Conservation (phyloP, 2,113 vertebrate species). For the Catharus bicknelli region DNA sequence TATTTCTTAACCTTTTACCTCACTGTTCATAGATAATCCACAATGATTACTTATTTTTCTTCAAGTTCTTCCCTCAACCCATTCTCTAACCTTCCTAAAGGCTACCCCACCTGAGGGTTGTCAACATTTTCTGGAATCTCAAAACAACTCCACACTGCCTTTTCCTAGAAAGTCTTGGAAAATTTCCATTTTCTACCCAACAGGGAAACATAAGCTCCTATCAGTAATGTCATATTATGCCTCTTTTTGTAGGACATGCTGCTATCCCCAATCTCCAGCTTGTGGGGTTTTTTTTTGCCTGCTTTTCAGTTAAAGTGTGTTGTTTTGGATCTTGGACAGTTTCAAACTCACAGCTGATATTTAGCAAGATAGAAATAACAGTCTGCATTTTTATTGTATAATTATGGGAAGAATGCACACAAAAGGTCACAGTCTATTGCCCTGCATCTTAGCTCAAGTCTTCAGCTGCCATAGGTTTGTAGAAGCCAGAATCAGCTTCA, state of each 20-base stretch:
- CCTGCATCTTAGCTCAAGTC: slow-evolving; percentile 1
- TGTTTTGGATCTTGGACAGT: slow-evolving; percentile 3
- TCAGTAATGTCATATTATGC: not conserved
- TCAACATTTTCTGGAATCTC: not conserved
- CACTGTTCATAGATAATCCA: not conserved
- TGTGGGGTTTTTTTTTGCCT: not conserved
- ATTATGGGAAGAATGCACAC: slow-evolving; percentile 27
- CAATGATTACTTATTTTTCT: not conserved
- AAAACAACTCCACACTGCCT: not conserved
- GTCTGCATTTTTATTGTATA: slow-evolving; percentile 42
- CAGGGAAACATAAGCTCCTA: not conserved
- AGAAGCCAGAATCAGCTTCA: slow-evolving; percentile 21
- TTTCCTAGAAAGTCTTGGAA: not conserved
- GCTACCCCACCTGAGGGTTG: not conserved
- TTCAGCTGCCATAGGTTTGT: slow-evolving; percentile 19
- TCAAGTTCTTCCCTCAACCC: not conserved
- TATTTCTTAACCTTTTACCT: not conserved
- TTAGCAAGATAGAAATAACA: slow-evolving; percentile 38
- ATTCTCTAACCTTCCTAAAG: not conserved
- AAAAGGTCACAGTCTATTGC: slow-evolving; percentile 35
- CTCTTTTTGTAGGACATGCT: not conserved
- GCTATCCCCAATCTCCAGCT: not conserved
- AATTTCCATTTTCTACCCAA: not conserved
- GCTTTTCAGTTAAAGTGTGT: not conserved
- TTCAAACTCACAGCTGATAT: slow-evolving; percentile 15